phyloP scores from a whole-genome alignment of 2,888 invertebrate species.

The Leptopterna dolabrata region DNA sequence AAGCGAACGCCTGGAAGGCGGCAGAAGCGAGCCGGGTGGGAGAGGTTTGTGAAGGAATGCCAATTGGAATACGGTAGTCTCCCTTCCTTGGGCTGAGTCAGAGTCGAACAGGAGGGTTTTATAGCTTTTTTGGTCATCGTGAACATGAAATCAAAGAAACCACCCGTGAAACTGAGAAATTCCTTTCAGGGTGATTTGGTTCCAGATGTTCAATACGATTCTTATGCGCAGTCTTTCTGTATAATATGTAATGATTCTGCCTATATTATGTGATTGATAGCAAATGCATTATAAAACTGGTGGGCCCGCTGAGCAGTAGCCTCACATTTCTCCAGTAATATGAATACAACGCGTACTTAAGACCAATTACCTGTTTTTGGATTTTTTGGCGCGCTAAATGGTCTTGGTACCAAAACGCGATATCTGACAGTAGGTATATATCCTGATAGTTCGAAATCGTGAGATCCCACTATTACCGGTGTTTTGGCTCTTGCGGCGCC shows the following conservation, averaged over 20 bases:
- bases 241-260: background rate
- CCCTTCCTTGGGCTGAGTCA: background rate
- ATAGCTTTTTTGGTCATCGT: background rate
- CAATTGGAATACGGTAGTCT: constrained; percentile 27
- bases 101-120: background rate
- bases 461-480: too few species aligned
- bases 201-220: background rate
- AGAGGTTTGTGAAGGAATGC: constrained; percentile 43
- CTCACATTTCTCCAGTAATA: too few species aligned
- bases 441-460: too few species aligned
- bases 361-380: too few species aligned
- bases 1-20: constrained; percentile 25
- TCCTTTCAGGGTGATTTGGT: constrained; percentile 2
- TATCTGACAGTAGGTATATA: too few species aligned
- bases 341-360: too few species aligned
- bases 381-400: too few species aligned
- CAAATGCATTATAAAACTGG: background rate
- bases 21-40: background rate
- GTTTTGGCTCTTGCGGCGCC: too few species aligned
- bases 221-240: background rate
- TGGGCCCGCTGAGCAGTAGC: too few species aligned
- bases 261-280: background rate
- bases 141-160: constrained; percentile 7
- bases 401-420: too few species aligned
- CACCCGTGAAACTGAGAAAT: constrained; percentile 2